Conservation (phyloP, 2,113 vertebrate genomes). For the Oryctolagus cuniculus region mOryCun1.1 NC_091439.1:82138001-82138500, state of each 20-base stretch:
- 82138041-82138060: background rate
- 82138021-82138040: background rate
- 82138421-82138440: background rate
- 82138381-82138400: background rate
- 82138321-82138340: background rate
- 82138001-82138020: background rate
- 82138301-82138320: too few species aligned
- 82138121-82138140: background rate
- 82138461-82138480: background rate
- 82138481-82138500: background rate
- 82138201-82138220: background rate
- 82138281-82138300: background rate
- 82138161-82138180: background rate
- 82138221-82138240: background rate
- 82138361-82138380: background rate
- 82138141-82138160: background rate
- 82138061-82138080: background rate
- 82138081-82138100: background rate
- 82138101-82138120: background rate
- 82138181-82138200: background rate
- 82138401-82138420: background rate
- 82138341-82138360: background rate
- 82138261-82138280: background rate
- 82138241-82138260: background rate
- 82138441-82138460: background rate